Conservation (phyloP, 92 coral and sea anemone genomes). For the Porites cylindrica region DNA sequence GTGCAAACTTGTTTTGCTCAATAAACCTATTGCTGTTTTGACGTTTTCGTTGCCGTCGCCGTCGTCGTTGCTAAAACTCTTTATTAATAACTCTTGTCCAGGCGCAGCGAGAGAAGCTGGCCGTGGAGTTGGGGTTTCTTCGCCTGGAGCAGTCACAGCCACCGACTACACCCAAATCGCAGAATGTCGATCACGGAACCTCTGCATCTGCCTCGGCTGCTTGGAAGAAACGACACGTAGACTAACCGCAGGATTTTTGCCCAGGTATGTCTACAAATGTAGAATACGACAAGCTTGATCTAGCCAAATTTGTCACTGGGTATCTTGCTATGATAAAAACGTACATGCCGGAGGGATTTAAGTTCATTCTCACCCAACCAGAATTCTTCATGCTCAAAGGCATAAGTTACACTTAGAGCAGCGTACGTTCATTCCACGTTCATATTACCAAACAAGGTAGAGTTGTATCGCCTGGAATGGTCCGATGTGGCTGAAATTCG, state of each 20-base stretch:
- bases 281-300: background rate
- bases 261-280: background rate
- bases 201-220: too few relatives aligned
- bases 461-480: background rate
- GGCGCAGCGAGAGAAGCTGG: background rate
- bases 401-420: background rate
- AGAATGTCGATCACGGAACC: background rate
- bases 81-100: background rate
- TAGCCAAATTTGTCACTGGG: background rate
- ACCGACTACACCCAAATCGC: background rate
- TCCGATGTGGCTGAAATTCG: background rate
- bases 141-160: background rate
- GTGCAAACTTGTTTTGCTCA: too few relatives aligned
- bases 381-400: background rate
- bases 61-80: too few relatives aligned
- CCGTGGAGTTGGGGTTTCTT: background rate
- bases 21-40: too few relatives aligned
- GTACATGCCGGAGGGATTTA: background rate
- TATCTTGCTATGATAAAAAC: constrained; percentile 10
- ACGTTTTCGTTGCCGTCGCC: too few relatives aligned
- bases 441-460: background rate
- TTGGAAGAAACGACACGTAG: background rate
- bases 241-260: background rate
- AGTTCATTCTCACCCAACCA: background rate
- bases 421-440: background rate